Percentiles rank a stretch among this genome's conserved stretches.
phyloP scores from a whole-genome alignment of 2,113 vertebrate genomes.

The Hoplias malabaricus region DNA sequence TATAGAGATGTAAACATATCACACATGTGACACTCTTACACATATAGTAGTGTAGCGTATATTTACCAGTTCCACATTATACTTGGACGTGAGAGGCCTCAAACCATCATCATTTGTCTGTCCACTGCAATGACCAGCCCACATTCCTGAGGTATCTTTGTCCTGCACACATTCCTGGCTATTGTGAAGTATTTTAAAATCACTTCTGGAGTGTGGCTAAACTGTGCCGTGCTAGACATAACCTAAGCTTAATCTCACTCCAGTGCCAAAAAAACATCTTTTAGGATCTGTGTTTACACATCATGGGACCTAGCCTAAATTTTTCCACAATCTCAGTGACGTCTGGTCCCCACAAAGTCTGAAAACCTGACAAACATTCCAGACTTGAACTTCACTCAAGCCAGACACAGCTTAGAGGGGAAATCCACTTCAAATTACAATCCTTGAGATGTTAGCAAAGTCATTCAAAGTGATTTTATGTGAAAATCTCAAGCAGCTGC shows the following conservation, averaged over 20 bases:
- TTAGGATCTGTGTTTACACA: no score
- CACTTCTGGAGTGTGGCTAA: no score
- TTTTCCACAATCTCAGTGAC: background rate
- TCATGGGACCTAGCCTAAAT: no score
- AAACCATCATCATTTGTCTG: background rate
- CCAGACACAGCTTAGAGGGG: background rate
- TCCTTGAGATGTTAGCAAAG: background rate
- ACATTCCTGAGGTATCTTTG: constrained; percentile 37
- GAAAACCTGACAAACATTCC: constrained; percentile 1
- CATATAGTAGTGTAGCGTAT: background rate
- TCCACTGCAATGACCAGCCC: background rate
- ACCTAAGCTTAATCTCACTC: background rate
- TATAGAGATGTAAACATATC: background rate
- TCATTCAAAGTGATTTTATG: no score
- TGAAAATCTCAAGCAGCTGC: no score
- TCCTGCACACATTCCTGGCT: constrained; percentile 15
- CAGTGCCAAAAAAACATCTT: no score
- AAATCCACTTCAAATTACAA: no score
- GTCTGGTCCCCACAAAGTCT: background rate
- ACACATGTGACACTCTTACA: background rate
- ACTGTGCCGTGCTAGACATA: background rate
- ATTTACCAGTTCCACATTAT: background rate
- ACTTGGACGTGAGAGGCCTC: background rate
- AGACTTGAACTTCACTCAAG: background rate
- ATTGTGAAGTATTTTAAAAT: background rate